Percentiles rank a stretch among this genome's conserved stretches.
These are phyloP conservation scores for Laticauda laticaudata DNA, from an alignment of 2,113 vertebrate genomes.

Conservation along the genomic window DNA sequence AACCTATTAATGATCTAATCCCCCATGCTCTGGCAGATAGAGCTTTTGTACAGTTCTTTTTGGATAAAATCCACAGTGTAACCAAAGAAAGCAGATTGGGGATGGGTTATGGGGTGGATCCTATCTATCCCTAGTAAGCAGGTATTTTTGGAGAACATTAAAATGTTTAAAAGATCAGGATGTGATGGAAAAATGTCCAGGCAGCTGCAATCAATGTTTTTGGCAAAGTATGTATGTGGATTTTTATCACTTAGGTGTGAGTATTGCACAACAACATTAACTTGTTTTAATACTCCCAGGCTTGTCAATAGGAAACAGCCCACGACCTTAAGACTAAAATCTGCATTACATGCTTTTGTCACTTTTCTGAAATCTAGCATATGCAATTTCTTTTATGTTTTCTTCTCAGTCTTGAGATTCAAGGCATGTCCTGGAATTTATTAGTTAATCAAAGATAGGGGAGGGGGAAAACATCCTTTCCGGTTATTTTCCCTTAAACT, in stretches of 20 bases:
- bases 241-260: not conserved
- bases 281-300: not conserved
- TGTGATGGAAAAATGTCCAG: not conserved
- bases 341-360: not conserved
- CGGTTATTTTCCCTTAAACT: not conserved
- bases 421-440: not conserved
- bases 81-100: conserved; percentile 32
- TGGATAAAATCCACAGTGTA: conserved; percentile 56
- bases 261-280: not conserved
- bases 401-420: not conserved
- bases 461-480: not conserved
- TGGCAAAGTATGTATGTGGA: not conserved
- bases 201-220: not conserved
- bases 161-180: not conserved
- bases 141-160: not conserved
- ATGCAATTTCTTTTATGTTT: not conserved
- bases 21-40: conserved; percentile 53
- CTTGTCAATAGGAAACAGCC: not conserved
- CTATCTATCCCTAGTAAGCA: not conserved
- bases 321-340: not conserved
- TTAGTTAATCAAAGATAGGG: not conserved
- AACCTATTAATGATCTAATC: conserved; percentile 69
- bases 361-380: accelerated
- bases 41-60: conserved; percentile 49
- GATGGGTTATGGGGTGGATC: conserved; percentile 26